These are phyloP conservation scores for Bolborhynchus lineola DNA, from an alignment of 2,113 vertebrate genomes.

Conservation along the genomic window DNA sequence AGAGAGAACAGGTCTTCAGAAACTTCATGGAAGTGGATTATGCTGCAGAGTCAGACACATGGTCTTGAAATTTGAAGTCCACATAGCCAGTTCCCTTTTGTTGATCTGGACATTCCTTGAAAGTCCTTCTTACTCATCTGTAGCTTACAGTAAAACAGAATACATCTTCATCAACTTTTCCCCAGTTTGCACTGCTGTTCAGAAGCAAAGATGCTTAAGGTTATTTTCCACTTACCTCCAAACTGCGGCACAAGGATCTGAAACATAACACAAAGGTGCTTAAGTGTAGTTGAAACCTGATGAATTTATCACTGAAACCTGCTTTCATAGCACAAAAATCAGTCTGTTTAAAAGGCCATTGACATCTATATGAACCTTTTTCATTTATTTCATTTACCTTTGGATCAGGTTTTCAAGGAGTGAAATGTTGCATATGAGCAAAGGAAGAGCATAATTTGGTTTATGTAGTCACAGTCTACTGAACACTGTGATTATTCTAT, in stretches of 20 bases:
- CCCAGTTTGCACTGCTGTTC: accelerated
- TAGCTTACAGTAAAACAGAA: not conserved
- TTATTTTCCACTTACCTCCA: not conserved
- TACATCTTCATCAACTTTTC: not conserved
- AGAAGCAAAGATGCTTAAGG: not conserved
- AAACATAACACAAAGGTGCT: not conserved
- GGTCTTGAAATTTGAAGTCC: not conserved
- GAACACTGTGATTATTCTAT: not conserved
- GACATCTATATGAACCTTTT: not conserved
- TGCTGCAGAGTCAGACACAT: not conserved
- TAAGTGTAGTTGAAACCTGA: not conserved
- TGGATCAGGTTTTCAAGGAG: not conserved
- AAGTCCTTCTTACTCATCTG: not conserved
- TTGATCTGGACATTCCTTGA: not conserved
- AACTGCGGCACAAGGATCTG: not conserved
- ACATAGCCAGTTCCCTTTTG: not conserved
- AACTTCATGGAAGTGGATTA: not conserved
- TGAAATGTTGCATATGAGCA: not conserved
- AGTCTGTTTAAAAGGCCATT: not conserved
- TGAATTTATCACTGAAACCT: not conserved
- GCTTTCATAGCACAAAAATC: not conserved
- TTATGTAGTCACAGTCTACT: not conserved
- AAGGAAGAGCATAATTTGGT: not conserved
- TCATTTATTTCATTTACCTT: not conserved
- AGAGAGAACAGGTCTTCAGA: not conserved